A percentile compares a stretch with the other conserved stretches of the same genome.
phyloP scores from a whole-genome alignment of 2,888 invertebrate genomes.

The Cephus pygmeus region DNA sequence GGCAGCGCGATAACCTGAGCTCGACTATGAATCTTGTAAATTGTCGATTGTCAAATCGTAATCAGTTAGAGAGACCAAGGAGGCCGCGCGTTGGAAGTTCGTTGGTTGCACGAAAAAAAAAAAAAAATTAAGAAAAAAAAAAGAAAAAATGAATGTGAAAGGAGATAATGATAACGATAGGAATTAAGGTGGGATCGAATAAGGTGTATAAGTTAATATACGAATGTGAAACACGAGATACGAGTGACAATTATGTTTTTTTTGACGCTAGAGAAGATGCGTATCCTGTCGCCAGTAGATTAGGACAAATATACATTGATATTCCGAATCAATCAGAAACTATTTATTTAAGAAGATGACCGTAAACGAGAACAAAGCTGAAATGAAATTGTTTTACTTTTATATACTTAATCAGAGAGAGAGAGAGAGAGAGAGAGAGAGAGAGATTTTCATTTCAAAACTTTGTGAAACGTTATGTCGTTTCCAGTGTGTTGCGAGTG shows the following conservation, averaged over 20 bases:
- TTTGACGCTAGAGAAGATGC: conserved; percentile 23
- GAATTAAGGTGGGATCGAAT: background rate
- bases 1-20: background rate
- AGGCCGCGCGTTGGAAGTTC: background rate
- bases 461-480: background rate
- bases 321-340: conserved; percentile 38
- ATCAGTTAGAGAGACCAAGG: background rate
- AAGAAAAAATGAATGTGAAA: background rate
- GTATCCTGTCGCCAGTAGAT: conserved; percentile 32
- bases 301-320: conserved; percentile 40
- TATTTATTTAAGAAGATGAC: conserved; percentile 43
- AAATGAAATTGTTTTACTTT: conserved; percentile 44
- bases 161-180: background rate
- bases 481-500: background rate
- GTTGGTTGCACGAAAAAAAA: background rate
- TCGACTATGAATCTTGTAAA: background rate
- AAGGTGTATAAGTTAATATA: background rate
- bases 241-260: background rate
- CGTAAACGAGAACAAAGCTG: conserved; percentile 26
- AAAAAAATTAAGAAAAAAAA: background rate
- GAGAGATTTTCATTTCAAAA: conserved; percentile 11
- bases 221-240: background rate
- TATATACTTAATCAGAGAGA: conserved; percentile 41
- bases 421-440: conserved; percentile 32
- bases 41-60: background rate